Conservation (phyloP, 2,888 invertebrate genomes). For the Pterostichus niger region DNA sequence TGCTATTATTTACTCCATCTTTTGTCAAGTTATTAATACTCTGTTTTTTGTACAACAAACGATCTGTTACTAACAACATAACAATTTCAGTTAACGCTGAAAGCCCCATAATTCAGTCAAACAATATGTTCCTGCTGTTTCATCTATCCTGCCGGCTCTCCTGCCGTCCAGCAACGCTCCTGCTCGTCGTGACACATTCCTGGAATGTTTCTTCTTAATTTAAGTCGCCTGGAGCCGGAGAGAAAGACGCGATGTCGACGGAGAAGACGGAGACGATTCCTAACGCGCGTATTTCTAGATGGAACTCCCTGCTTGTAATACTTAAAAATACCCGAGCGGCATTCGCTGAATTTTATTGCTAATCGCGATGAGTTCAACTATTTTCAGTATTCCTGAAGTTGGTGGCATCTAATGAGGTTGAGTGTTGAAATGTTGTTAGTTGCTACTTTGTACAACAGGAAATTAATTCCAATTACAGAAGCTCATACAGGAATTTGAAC, state of each 20-base stretch:
- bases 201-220: conserved; percentile 38
- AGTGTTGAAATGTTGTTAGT: too few species aligned
- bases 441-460: too few species aligned
- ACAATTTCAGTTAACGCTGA: not conserved
- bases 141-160: not conserved
- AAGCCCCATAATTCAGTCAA: not conserved
- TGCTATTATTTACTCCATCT: too few species aligned
- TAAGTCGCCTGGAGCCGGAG: conserved; percentile 16
- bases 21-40: too few species aligned
- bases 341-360: conserved; percentile 11
- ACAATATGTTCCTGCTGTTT: not conserved
- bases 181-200: conserved; percentile 29
- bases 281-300: not conserved
- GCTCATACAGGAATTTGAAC: too few species aligned
- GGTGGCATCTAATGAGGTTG: not conserved
- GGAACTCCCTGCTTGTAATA: conserved; percentile 7
- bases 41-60: not conserved
- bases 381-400: not conserved
- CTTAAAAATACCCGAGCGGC: not conserved
- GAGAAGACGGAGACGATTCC: not conserved
- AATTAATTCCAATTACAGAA: too few species aligned
- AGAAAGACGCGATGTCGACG: too few species aligned
- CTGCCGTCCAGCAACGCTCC: conserved; percentile 2
- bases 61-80: not conserved
- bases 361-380: not conserved